Percentiles rank a stretch among this genome's conserved stretches.
Conservation (phyloP, 2,113 vertebrate species). For the Romanogobio albipinnatus region DNA sequence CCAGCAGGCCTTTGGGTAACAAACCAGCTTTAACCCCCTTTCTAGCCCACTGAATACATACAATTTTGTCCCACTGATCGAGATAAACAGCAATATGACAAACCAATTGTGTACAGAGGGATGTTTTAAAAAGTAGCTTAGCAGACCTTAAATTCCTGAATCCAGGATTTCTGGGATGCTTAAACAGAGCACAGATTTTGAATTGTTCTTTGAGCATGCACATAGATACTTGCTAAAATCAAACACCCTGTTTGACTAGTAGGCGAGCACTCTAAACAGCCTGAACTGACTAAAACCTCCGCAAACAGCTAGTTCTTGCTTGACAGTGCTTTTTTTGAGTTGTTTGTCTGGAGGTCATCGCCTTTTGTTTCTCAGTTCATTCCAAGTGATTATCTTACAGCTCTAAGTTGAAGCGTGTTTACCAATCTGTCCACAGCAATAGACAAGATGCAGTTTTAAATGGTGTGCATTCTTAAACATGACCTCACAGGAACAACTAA, state of each 20-base stretch:
- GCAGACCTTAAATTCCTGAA: background rate
- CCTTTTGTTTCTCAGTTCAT: constrained; percentile 66
- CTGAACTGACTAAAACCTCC: background rate
- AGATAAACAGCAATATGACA: background rate
- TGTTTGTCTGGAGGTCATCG: constrained; percentile 58
- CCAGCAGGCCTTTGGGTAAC: constrained; percentile 23
- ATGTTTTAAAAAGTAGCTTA: constrained; percentile 16
- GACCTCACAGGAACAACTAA: constrained; percentile 8
- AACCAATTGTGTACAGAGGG: background rate
- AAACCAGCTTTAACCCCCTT: constrained; percentile 15
- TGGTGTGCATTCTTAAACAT: constrained; percentile 7
- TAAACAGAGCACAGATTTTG: background rate
- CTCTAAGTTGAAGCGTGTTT: constrained; percentile 50
- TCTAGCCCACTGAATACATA: constrained; percentile 38
- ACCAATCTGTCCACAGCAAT: no score
- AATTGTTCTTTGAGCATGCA: background rate
- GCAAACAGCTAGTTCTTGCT: constrained; percentile 43
- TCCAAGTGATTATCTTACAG: constrained; percentile 60
- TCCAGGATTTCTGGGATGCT: background rate
- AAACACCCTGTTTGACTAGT: constrained; percentile 63
- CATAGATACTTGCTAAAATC: constrained; percentile 54
- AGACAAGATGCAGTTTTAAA: no score
- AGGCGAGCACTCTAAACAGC: constrained; percentile 65
- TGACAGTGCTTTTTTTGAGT: constrained; percentile 52
- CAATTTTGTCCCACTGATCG: constrained; percentile 22